Conservation (phyloP, 92 coral and sea anemone species). For the Bergia puertoricense region DNA sequence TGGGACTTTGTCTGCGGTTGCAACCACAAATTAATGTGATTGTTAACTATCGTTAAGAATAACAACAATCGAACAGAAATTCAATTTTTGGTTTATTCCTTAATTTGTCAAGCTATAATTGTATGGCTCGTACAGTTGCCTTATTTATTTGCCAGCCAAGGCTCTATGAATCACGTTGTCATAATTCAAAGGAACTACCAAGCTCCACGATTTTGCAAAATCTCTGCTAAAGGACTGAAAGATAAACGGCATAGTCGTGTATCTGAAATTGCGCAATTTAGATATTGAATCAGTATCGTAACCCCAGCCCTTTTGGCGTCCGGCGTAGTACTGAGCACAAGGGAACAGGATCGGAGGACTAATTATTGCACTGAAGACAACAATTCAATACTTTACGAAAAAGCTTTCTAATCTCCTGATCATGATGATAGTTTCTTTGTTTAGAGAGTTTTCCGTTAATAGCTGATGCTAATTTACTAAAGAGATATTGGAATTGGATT, state of each 20-base stretch:
- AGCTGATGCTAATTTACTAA: background rate
- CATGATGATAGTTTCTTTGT: slow-evolving; percentile 1
- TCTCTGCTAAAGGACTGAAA: background rate
- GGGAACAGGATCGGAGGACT: background rate
- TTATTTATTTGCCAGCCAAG: background rate
- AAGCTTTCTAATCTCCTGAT: slow-evolving; percentile 24
- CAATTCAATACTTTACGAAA: slow-evolving; percentile 26
- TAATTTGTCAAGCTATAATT: no score
- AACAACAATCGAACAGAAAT: no score
- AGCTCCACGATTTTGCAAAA: background rate
- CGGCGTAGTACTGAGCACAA: background rate
- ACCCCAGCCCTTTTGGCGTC: background rate
- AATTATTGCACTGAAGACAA: slow-evolving; percentile 1
- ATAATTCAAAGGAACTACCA: background rate
- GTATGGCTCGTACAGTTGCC: background rate
- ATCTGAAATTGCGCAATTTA: background rate
- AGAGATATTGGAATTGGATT: background rate
- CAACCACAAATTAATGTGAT: background rate
- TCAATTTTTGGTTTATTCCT: background rate
- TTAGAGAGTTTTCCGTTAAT: background rate
- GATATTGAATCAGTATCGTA: background rate
- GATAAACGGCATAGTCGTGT: background rate
- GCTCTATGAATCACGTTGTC: background rate
- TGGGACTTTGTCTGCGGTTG: background rate
- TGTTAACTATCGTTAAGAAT: background rate